A percentile compares a stretch with the other conserved stretches of the same genome.
These are phyloP conservation scores for Drosophila setosimentum DNA, from an alignment of 2,888 invertebrate genomes.

Conservation along the genomic window DNA sequence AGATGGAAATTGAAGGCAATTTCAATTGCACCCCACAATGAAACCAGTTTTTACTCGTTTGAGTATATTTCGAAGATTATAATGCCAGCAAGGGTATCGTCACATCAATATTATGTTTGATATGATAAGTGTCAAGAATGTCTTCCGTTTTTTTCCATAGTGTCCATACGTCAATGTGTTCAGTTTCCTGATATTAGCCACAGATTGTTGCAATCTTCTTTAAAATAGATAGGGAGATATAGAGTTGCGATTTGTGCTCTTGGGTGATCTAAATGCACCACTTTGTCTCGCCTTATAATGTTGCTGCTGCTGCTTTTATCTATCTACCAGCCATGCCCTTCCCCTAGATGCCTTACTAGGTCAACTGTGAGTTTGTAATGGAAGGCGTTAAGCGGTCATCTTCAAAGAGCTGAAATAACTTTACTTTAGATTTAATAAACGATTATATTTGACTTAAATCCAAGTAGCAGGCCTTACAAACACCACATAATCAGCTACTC, in stretches of 20 bases:
- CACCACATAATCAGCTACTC: slow-evolving; percentile 59
- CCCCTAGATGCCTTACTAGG: slow-evolving; percentile 51
- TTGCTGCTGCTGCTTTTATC: slow-evolving; percentile 1
- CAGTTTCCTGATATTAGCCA: neutral
- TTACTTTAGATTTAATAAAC: slow-evolving; percentile 78
- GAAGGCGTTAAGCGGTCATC: slow-evolving; percentile 42
- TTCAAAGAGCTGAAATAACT: slow-evolving; percentile 72
- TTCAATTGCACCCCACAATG: neutral
- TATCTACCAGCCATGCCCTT: slow-evolving; percentile 34
- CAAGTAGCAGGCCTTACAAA: slow-evolving; percentile 55
- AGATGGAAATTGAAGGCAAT: neutral
- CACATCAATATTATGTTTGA: neutral
- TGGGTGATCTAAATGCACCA: neutral
- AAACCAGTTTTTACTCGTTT: neutral
- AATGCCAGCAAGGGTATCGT: neutral
- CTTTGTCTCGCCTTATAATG: slow-evolving; percentile 8
- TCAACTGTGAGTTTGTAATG: slow-evolving; percentile 29
- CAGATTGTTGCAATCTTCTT: neutral
- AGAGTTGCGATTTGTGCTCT: neutral
- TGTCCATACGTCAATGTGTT: neutral
- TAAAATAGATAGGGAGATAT: neutral
- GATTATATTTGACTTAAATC: slow-evolving; percentile 74
- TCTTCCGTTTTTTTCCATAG: neutral
- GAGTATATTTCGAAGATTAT: neutral
- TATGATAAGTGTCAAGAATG: neutral